Conservation (phyloP, 2,113 vertebrate species). For the Euleptes europaea region DNA sequence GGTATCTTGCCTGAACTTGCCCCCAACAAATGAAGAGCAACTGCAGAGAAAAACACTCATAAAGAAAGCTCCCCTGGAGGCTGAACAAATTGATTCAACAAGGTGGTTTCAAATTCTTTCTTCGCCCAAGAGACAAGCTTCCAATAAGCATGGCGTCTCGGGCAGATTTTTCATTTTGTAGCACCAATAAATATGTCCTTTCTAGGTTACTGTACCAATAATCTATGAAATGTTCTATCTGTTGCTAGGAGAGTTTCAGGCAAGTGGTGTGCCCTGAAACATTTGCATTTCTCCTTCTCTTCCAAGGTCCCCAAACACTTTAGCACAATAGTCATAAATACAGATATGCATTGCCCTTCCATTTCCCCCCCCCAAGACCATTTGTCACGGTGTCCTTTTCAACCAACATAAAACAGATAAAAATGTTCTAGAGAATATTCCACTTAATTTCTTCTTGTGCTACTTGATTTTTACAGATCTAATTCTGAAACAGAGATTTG, state of each 20-base stretch:
- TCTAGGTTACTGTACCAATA: conserved; percentile 16
- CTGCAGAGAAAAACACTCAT: background rate
- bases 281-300: background rate
- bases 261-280: background rate
- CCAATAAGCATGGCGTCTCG: conserved; percentile 14
- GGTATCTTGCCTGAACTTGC: conserved; percentile 10
- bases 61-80: conserved; percentile 5
- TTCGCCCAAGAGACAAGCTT: conserved; percentile 4
- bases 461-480: background rate
- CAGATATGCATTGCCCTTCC: background rate
- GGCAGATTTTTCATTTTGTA: conserved; percentile 27
- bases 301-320: background rate
- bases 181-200: conserved; percentile 21
- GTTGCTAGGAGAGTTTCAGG: background rate
- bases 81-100: conserved; percentile 33
- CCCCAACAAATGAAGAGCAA: background rate
- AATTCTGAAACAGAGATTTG: background rate
- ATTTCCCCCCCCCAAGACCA: background rate
- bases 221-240: conserved; percentile 25
- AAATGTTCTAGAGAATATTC: background rate
- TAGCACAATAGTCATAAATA: background rate
- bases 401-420: background rate
- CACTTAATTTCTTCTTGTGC: background rate
- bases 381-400: background rate
- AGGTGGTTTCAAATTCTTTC: conserved; percentile 3